phyloP scores from a whole-genome alignment of 1,140 invertebrate genomes.

The Drosophila willistoni region DNA sequence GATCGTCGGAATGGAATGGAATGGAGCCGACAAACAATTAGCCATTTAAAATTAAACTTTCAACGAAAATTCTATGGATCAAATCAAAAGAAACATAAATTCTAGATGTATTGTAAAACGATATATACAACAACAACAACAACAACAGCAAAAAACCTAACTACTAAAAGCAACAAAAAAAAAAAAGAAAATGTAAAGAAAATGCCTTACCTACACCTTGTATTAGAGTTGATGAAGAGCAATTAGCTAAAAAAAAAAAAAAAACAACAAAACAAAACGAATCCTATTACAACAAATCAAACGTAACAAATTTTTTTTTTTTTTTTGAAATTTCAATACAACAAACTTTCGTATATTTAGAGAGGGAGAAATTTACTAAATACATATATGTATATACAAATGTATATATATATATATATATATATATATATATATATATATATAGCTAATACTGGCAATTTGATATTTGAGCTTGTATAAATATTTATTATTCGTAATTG shows the following conservation, averaged over 20 bases:
- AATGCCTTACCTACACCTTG: constrained; percentile 68
- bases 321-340: constrained; percentile 9
- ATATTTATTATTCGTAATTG: constrained; percentile 78
- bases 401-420: background rate
- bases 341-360: constrained; percentile 27
- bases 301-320: constrained; percentile 42
- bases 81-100: constrained; percentile 52
- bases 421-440: background rate
- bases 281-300: constrained; percentile 49
- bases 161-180: constrained; percentile 8
- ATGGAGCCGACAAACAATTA: constrained; percentile 47
- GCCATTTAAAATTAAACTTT: constrained; percentile 68
- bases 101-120: constrained; percentile 19
- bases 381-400: background rate
- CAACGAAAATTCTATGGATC: constrained; percentile 71
- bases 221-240: constrained; percentile 60
- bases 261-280: background rate
- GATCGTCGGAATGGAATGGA: background rate
- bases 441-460: constrained; percentile 26
- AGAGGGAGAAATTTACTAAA: constrained; percentile 17
- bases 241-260: constrained; percentile 47
- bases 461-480: constrained; percentile 69
- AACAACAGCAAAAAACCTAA: constrained; percentile 54
- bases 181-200: constrained; percentile 16
- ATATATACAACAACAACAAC: constrained; percentile 40